Evolutionary conservation across 1,140 invertebrate species (phyloP), one percentile per base, ranked within the genome.

Genomic region (Bicyclus anynana): DNA sequence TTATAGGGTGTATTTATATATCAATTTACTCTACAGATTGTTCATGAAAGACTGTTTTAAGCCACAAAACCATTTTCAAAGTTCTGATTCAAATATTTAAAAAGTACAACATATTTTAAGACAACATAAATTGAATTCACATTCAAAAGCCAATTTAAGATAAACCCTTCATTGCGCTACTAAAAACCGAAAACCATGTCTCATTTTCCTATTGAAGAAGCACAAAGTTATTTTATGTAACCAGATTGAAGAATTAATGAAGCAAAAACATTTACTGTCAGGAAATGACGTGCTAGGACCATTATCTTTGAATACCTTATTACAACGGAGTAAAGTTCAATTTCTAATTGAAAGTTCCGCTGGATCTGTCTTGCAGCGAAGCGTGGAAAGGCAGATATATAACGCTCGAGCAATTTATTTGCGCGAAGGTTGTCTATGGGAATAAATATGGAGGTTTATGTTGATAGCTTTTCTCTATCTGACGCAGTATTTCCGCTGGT

Each of bases 171-270:
- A 33, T 33, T 12, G 3, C 10, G 10, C 10, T 12, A 2, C 10
- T n/a, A 12, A 33, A 33, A 33, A 33, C n/a, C 7, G 29, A 33
- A 33, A 33, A 12, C 29, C 7, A 33, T 59, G 59, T 68, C 58
- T 64, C 61, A 61, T 67, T 68, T 64, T 64, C 52, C 61, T 54
- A 58, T 64, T 57, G 53, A 59, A 51, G 54, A 55, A 47, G 50
- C 53, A 59, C 59, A 59, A 59, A 58, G 52, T 66, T 58, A 66
- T 60, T 55, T 68, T 68, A 64, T 59, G 61, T 64, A 68, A 68
- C 61, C 65, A 64, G 58, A 68, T 68, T 68, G 61, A 68, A 68
- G 63, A 68, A 68, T 68, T 68, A 68, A 68, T 68, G 65, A 68
- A 60, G 58, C 55, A 44, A 53, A 53, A 42, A 53, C 16, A 14